Evolutionary conservation across 2,113 vertebrate species (phyloP).

Genomic region (Calidris pygmaea): DNA sequence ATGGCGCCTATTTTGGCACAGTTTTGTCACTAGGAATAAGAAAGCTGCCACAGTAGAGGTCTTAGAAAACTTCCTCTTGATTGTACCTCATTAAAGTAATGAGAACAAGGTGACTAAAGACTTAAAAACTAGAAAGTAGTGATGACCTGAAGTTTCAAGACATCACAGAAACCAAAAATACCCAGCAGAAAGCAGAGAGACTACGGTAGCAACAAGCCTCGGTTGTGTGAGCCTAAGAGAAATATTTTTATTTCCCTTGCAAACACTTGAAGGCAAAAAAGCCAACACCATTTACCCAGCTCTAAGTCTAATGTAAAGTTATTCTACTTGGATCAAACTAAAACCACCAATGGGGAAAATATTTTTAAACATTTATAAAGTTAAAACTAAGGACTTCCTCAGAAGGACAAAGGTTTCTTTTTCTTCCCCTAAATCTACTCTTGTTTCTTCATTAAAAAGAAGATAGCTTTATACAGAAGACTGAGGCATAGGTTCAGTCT

Average conservation of each 20-base stretch:
- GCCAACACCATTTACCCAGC: constrained; percentile 38
- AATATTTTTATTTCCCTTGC: constrained; percentile 46
- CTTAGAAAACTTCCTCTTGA: not conserved
- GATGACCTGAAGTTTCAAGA: not conserved
- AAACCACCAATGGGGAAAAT: not conserved
- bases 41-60: not conserved
- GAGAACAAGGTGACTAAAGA: not conserved
- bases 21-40: not conserved
- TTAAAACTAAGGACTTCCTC: not conserved
- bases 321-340: constrained; percentile 18
- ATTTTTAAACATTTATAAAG: not conserved
- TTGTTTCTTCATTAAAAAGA: not conserved
- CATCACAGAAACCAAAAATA: not conserved
- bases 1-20: not conserved
- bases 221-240: not conserved
- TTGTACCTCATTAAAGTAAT: not conserved
- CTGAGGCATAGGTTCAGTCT: not conserved
- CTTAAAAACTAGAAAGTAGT: not conserved
- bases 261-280: constrained; percentile 26
- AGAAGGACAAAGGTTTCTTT: not conserved
- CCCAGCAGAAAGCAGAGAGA: not conserved
- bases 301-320: constrained; percentile 45
- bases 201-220: not conserved
- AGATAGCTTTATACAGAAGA: not conserved
- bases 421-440: not conserved